phyloP scores from a whole-genome alignment of 2,113 vertebrate genomes.

The Rhinogobius similis region DNA sequence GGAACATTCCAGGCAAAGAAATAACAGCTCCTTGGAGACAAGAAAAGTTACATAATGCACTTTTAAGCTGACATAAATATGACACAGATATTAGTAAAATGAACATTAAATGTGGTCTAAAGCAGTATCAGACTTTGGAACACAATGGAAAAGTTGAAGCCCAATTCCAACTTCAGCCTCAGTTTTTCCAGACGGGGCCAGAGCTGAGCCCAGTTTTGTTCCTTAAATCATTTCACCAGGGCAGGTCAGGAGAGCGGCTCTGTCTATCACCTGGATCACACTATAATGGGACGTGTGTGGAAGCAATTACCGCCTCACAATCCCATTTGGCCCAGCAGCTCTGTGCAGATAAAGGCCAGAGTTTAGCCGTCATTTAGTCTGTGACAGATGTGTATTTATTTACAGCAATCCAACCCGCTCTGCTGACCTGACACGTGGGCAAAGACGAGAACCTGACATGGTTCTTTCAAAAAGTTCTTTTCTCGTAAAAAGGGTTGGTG shows the following conservation, averaged over 20 bases:
- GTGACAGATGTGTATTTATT: neutral
- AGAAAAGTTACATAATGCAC: too few relatives aligned
- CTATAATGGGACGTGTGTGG: neutral
- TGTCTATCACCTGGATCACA: constrained; percentile 8
- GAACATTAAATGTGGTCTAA: neutral
- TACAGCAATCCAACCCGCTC: too few relatives aligned
- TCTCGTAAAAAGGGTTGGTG: too few relatives aligned
- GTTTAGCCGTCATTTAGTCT: neutral
- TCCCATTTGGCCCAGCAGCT: neutral
- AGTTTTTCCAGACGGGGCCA: constrained; percentile 49
- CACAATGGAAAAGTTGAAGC: neutral
- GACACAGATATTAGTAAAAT: too few relatives aligned
- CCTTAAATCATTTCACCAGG: constrained; percentile 35
- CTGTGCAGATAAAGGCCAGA: neutral
- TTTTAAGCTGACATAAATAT: too few relatives aligned
- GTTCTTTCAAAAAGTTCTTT: too few relatives aligned
- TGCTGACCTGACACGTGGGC: too few relatives aligned
- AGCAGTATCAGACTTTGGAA: neutral
- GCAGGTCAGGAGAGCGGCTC: constrained; percentile 25
- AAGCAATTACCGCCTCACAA: constrained; percentile 5
- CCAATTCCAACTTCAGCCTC: neutral
- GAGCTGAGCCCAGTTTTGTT: constrained; percentile 57
- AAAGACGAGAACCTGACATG: too few relatives aligned
- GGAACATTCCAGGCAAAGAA: too few relatives aligned
- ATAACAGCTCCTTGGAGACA: too few relatives aligned